phyloP scores from a whole-genome alignment of 2,888 invertebrate genomes.

The Sycophila texana region DNA sequence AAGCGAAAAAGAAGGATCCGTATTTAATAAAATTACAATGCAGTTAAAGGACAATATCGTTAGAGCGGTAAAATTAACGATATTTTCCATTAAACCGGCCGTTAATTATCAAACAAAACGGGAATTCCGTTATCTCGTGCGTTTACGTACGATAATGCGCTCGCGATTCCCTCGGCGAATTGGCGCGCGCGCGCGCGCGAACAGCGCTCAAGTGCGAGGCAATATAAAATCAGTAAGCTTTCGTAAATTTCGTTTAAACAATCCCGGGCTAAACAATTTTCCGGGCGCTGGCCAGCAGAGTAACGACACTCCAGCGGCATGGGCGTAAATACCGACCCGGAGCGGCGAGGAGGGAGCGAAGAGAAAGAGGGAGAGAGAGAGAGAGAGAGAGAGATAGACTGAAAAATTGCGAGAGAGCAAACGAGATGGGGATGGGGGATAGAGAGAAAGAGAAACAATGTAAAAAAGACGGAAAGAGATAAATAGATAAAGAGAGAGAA shows the following conservation, averaged over 20 bases:
- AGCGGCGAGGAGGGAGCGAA: neutral
- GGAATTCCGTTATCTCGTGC: slow-evolving; percentile 47
- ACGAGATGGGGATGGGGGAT: neutral
- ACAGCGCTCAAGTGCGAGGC: slow-evolving; percentile 58
- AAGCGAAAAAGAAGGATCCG: neutral
- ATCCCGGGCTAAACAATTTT: slow-evolving; percentile 75
- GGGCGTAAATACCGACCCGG: slow-evolving; percentile 19
- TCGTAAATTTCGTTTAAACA: slow-evolving; percentile 76
- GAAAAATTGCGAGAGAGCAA: slow-evolving; percentile 11
- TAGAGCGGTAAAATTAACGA: slow-evolving; percentile 48
- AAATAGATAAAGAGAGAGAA: slow-evolving; percentile 14
- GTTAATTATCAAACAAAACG: slow-evolving; percentile 39
- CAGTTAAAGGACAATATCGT: slow-evolving; percentile 39
- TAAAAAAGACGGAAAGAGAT: slow-evolving; percentile 9
- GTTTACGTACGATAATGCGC: slow-evolving; percentile 49
- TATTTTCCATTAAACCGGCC: slow-evolving; percentile 56
- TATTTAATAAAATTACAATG: slow-evolving; percentile 50
- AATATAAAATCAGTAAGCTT: slow-evolving; percentile 76
- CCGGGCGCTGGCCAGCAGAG: slow-evolving; percentile 74
- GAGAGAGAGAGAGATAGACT: slow-evolving; percentile 12
- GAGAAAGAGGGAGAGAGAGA: neutral
- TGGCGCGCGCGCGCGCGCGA: slow-evolving; percentile 67
- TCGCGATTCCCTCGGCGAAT: slow-evolving; percentile 65
- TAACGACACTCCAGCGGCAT: slow-evolving; percentile 74
- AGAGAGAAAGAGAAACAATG: slow-evolving; percentile 9